Percentiles rank a stretch among this genome's conserved stretches.
phyloP scores from a whole-genome alignment of 2,113 vertebrate genomes.

The Misgurnus mizolepis region DNA sequence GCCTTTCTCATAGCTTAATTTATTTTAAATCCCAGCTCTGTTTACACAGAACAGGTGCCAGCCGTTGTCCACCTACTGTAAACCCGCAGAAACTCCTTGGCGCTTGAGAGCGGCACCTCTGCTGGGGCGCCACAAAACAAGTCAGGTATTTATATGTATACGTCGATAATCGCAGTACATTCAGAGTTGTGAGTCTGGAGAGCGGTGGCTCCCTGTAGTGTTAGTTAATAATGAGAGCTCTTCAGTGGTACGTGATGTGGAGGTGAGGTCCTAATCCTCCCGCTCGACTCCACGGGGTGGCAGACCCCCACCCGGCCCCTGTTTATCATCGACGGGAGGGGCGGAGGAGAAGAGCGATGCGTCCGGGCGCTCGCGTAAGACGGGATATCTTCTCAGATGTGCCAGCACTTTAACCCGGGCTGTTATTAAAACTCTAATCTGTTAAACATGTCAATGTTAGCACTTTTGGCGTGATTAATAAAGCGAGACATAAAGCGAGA shows the following conservation, averaged over 20 bases:
- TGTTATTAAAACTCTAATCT: slow-evolving; percentile 86
- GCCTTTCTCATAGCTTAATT: slow-evolving; percentile 73
- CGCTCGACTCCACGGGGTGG: slow-evolving; percentile 8
- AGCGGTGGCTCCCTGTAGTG: slow-evolving; percentile 11
- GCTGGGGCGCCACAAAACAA: slow-evolving; percentile 56
- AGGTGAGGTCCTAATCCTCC: slow-evolving; percentile 54
- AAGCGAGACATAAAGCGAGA: slow-evolving; percentile 73
- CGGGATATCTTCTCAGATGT: slow-evolving; percentile 79
- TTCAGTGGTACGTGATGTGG: slow-evolving; percentile 41
- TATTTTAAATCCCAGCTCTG: slow-evolving; percentile 74
- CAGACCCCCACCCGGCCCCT: slow-evolving; percentile 34
- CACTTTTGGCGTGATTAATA: slow-evolving; percentile 93
- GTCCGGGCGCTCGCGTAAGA: slow-evolving; percentile 65
- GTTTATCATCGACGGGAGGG: slow-evolving; percentile 50
- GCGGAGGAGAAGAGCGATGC: not conserved
- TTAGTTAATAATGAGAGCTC: slow-evolving; percentile 49
- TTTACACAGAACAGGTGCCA: slow-evolving; percentile 67
- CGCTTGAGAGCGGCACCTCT: not conserved
- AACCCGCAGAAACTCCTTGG: slow-evolving; percentile 41
- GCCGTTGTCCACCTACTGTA: slow-evolving; percentile 58
- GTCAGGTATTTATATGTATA: slow-evolving; percentile 38
- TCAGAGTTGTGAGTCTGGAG: slow-evolving; percentile 32
- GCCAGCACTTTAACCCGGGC: slow-evolving; percentile 78
- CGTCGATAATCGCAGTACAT: slow-evolving; percentile 26
- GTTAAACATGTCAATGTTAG: slow-evolving; percentile 93